Conservation (phyloP, 23 tunicate genomes). For the Oikopleura dioica region DNA sequence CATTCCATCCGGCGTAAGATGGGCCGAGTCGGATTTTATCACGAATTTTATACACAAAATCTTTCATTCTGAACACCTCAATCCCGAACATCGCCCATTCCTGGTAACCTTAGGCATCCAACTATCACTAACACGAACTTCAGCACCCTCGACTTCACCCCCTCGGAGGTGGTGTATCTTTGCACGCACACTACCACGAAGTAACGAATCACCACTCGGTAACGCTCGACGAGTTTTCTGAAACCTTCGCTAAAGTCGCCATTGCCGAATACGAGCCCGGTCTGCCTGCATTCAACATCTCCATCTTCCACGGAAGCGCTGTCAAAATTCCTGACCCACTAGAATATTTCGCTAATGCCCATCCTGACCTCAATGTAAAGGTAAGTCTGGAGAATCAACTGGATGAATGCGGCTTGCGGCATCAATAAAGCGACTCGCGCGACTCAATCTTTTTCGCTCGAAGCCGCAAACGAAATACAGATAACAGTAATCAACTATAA, state of each 20-base stretch:
- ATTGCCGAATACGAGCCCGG: neutral
- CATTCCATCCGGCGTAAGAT: neutral
- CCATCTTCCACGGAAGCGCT: constrained; percentile 45
- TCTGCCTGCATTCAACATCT: neutral
- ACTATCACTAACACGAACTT: neutral
- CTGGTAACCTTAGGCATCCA: too few species aligned
- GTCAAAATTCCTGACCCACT: constrained; percentile 41
- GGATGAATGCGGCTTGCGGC: too few species aligned
- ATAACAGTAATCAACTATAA: too few species aligned
- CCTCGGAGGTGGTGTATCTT: neutral
- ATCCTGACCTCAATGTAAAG: constrained; percentile 42
- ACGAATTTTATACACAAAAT: neutral
- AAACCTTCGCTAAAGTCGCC: neutral
- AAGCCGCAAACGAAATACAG: too few species aligned
- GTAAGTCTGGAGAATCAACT: too few species aligned
- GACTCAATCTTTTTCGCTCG: too few species aligned
- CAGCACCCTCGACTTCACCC: neutral
- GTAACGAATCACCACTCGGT: neutral
- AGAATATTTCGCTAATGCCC: constrained; percentile 54
- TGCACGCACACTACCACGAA: neutral
- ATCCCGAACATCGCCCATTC: too few species aligned
- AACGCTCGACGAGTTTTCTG: neutral
- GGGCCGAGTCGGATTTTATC: neutral
- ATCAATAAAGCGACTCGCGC: too few species aligned
- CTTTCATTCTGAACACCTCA: neutral